Conservation (phyloP, 2,113 vertebrate species). For the Quiscalus mexicanus region DNA sequence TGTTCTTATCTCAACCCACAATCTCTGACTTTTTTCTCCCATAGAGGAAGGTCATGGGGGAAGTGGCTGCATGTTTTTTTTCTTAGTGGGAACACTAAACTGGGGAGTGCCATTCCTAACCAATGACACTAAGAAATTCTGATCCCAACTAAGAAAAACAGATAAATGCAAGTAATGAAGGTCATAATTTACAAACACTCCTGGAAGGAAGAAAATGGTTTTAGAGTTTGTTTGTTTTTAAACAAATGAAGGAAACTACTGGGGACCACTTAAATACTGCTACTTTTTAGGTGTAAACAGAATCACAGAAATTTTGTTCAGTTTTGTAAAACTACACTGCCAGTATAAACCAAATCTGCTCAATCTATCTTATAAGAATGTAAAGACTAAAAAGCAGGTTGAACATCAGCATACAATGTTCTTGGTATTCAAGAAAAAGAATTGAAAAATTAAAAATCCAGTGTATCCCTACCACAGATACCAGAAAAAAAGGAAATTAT, state of each 20-base stretch:
- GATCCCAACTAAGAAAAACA: not conserved
- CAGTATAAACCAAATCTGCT: not conserved
- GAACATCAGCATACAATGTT: not conserved
- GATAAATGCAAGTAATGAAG: not conserved
- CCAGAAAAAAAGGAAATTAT: not conserved
- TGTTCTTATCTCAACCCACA: not conserved
- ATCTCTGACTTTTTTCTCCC: not conserved
- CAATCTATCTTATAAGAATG: not conserved
- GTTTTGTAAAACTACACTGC: not conserved
- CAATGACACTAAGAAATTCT: not conserved
- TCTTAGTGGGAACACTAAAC: not conserved
- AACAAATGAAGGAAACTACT: not conserved
- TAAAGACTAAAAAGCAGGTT: not conserved
- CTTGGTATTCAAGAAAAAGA: not conserved
- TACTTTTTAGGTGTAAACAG: not conserved
- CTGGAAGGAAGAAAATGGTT: not conserved
- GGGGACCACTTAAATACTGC: not conserved
- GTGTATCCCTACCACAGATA: not conserved
- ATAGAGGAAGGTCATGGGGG: not conserved
- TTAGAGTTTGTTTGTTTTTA: not conserved
- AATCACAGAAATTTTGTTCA: not conserved
- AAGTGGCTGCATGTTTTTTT: not conserved
- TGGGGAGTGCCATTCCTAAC: not conserved
- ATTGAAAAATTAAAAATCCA: not conserved
- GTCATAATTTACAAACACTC: not conserved